Evolutionary conservation across 2,113 vertebrate genomes (phyloP), one percentile per base, ranked within the genome.

Genomic region (Thamnophis sirtalis): DNA sequence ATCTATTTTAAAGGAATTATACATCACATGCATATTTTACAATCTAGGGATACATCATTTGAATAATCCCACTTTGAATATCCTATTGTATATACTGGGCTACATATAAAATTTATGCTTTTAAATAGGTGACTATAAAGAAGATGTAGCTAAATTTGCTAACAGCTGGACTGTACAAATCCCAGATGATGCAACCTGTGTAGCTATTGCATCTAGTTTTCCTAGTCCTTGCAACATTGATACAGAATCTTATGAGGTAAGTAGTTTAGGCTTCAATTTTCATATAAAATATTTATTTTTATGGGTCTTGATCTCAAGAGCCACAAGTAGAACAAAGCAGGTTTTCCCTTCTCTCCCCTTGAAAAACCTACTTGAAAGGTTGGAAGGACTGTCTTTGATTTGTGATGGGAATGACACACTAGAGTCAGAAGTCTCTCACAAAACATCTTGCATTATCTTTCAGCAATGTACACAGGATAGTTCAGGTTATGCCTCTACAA

Each of bases 141-240:
- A 99, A 94, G 98, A 99, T 84, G 97, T 98, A 91, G 98, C 98
- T 88, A 95, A 98, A 94, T 99, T 99, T 98, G 99, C 98, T 89
- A 99, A 99, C 96, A 99, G 98, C 93, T 99, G 99, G 99, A 95
- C 94, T 10, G 97, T 99, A 89, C 98, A 99, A 94, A 97, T 98
- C 80, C 97, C 98, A 93, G 97, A 98, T 48, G 98, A 98, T n/a
- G 55, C 68, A 93, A 92, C 80, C 84, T 99, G 99, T 97, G 96
- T 98, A 55, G 97, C 97, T 48, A 97, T 97, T 91, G 97, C 98
- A n/a, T 97, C 98, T 15, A 98, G 99, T 96, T 99, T 99, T 96
- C 97, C 96, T 56, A 98, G 98, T 92, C 98, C 99, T 28, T 99
- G 99, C 95, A 98, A 97, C 89, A 97, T 97, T 86, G 97, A 98